Evolutionary conservation across 1,140 invertebrate genomes (phyloP).

Genomic region (Pissodes strobi): DNA sequence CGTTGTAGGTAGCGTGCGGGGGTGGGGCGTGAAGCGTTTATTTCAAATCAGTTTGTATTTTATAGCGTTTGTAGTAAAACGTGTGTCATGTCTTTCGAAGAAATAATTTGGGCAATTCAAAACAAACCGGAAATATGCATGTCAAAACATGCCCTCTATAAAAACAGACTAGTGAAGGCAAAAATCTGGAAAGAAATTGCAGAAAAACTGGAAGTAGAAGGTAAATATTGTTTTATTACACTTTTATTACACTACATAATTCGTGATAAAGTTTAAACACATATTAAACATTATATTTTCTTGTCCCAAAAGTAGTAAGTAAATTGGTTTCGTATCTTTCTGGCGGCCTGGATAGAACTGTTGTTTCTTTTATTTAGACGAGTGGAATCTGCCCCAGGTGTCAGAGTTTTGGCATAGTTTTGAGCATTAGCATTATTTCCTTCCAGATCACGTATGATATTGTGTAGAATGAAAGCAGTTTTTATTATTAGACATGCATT

Average conservation of each 20-base stretch:
- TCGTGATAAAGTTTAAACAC: background rate
- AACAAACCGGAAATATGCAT: background rate
- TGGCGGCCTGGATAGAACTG: too few species aligned
- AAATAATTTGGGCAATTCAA: too few species aligned
- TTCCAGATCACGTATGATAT: too few species aligned
- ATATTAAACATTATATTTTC: slow-evolving; percentile 3
- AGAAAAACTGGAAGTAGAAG: background rate
- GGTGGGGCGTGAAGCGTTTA: too few species aligned
- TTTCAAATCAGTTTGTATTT: too few species aligned
- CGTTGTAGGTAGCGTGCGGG: background rate
- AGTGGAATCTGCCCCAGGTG: background rate
- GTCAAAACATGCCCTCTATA: background rate
- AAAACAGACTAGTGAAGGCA: background rate
- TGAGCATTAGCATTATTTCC: too few species aligned
- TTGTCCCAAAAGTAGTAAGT: background rate
- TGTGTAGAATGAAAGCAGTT: background rate
- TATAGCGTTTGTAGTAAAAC: too few species aligned
- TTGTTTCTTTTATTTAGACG: background rate
- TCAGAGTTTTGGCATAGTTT: background rate
- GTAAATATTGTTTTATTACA: slow-evolving; percentile 7
- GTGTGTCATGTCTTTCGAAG: slow-evolving; percentile 2
- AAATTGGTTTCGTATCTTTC: background rate
- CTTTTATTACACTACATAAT: background rate
- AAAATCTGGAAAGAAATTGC: too few species aligned
- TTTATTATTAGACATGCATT: slow-evolving; percentile 5